phyloP scores from a whole-genome alignment of 2,113 vertebrate genomes.

The Hiodon tergisus region DNA sequence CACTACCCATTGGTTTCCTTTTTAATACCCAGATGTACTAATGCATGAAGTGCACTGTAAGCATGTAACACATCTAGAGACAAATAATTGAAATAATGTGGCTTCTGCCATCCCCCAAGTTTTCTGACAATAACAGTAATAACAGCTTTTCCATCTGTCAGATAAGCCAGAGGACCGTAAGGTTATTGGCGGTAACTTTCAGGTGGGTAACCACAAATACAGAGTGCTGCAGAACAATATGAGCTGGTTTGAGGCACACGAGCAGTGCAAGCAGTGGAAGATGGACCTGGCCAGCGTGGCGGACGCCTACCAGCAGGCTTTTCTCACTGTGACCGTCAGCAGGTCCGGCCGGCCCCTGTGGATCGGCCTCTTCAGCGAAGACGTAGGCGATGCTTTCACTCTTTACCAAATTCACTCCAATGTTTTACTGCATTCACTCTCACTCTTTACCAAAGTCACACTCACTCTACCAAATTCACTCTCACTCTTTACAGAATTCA shows the following conservation, averaged over 20 bases:
- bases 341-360: conserved; percentile 66
- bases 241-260: conserved; percentile 74
- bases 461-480: background rate
- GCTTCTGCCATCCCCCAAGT: too few relatives aligned
- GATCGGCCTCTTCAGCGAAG: conserved; percentile 85
- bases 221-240: conserved; percentile 69
- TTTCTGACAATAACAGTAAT: background rate
- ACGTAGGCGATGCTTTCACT: conserved; percentile 61
- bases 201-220: conserved; percentile 66
- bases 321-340: conserved; percentile 65
- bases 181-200: conserved; percentile 46
- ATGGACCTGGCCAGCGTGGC: conserved; percentile 82
- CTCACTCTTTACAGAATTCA: too few relatives aligned
- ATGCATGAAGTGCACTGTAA: too few relatives aligned
- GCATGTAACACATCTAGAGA: too few relatives aligned
- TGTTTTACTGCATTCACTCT: background rate
- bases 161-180: conserved; percentile 45
- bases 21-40: too few relatives aligned
- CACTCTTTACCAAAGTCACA: too few relatives aligned
- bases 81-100: too few relatives aligned
- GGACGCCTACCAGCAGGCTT: conserved; percentile 73
- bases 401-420: background rate
- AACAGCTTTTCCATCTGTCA: conserved; percentile 21
- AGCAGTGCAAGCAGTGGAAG: conserved; percentile 55
- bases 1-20: too few relatives aligned